Base-by-base conservation (phyloP, 1,140 invertebrate species). In the Chironomus striatipennis region DNA sequence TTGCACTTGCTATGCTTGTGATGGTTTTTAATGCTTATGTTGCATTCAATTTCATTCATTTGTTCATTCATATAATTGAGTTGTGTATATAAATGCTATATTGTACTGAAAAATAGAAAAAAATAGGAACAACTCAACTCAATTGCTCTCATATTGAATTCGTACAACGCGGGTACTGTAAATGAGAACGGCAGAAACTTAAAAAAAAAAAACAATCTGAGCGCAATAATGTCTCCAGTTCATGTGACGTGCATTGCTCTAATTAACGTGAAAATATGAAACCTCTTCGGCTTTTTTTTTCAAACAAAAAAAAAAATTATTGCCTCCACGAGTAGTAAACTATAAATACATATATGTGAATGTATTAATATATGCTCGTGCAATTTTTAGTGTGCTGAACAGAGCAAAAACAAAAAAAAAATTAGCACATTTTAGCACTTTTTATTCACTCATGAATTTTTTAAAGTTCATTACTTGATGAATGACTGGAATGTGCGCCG, bases 251-350 rank as follows among this genome's bases (percentile, higher is more conserved):
- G 17, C 65, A 70, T 70, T 70, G 65, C 65, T 70, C 65, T 70
- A 70, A 70, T 70, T 70, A 70, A 70, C 65, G 65, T 70, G 65
- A 21, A 70, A 70, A 70, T 70, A 70, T 70, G 65, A 70, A 70
- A 57, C 47, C 47, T 12, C 47, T 57, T 57, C 47, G 47, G 65
- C 65, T 18, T 70, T 70, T 70, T n/a, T 20, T 67, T 17, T 8
- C 43, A 12, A n/a, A n/a, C 24, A 5, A 34, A 34, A 2, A 34
- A 34, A 34, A 34, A 34, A 34, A 2, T 34, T 34, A 34, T 1
- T 34, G 24, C 24, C 24, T 34, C 24, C 24, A 34, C 24, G 24
- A 34, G 24, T 34, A 34, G 24, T 34, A 34, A 34, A 34, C 24
- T 34, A 34, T 34, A 34, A 34, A 34, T 34, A 34, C 24, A 34